phyloP scores from a whole-genome alignment of 1,140 invertebrate genomes.

The Meloidogyne chitwoodi region DNA sequence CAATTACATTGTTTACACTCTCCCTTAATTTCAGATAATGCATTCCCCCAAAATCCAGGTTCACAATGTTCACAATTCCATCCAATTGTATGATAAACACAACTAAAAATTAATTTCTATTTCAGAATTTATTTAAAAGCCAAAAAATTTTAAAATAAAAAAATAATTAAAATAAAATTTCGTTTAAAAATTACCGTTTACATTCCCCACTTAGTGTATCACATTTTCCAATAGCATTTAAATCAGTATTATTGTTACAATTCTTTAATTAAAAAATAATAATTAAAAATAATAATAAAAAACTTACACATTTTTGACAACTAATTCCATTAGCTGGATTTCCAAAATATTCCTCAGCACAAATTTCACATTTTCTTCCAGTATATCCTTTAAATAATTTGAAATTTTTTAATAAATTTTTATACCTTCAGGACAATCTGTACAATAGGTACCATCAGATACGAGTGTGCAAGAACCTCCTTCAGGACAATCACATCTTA shows the following conservation, averaged over 20 bases:
- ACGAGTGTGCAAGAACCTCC: slow-evolving; percentile 82
- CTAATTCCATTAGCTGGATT: slow-evolving; percentile 72
- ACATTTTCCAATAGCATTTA: slow-evolving; percentile 87
- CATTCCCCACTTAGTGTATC: slow-evolving; percentile 85
- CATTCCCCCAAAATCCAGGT: slow-evolving; percentile 68
- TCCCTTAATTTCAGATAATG: slow-evolving; percentile 42
- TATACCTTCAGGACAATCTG: slow-evolving; percentile 86
- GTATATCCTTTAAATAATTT: slow-evolving; percentile 14
- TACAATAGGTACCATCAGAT: slow-evolving; percentile 80
- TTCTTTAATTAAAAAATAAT: background rate
- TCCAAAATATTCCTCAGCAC: slow-evolving; percentile 88
- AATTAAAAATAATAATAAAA: background rate
- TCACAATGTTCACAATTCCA: slow-evolving; percentile 78
- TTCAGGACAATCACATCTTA: slow-evolving; percentile 81
- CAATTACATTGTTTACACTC: slow-evolving; percentile 66
- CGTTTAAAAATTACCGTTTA: slow-evolving; percentile 61
- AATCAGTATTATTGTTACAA: slow-evolving; percentile 83
- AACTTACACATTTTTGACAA: slow-evolving; percentile 81
- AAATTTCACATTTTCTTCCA: slow-evolving; percentile 72
- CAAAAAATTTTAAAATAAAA: too few species aligned
- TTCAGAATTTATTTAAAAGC: too few species aligned
- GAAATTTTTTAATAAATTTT: background rate
- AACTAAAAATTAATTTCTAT: slow-evolving; percentile 66
- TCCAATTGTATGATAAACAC: slow-evolving; percentile 90
- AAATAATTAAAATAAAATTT: background rate